phyloP scores from a whole-genome alignment of 2,113 vertebrate species.

The Aspiorhynchus laticeps region DNA sequence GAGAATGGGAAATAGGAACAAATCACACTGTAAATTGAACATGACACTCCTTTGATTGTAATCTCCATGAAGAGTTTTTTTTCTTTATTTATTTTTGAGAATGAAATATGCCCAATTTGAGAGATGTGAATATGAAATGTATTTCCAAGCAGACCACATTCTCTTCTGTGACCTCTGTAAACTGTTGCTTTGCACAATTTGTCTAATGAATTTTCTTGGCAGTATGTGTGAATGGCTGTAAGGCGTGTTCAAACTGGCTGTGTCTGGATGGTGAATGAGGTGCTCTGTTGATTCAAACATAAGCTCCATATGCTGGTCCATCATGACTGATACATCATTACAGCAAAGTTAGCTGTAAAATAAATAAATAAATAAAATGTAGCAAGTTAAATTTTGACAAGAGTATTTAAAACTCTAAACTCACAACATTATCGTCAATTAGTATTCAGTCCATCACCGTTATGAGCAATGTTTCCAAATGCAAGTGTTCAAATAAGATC shows the following conservation, averaged over 20 bases:
- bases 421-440: not conserved
- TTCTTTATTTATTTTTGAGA: constrained; percentile 46
- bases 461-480: constrained; percentile 4
- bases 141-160: constrained; percentile 39
- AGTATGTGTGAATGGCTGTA: not conserved
- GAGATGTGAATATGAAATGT: constrained; percentile 62
- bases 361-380: not conserved
- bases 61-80: constrained; percentile 69
- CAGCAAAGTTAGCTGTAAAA: not conserved
- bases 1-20: constrained; percentile 72
- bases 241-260: not conserved
- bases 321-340: not conserved
- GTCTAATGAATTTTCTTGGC: not conserved
- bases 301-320: not conserved
- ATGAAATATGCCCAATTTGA: constrained; percentile 61
- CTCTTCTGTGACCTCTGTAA: not conserved
- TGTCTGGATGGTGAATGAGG: not conserved
- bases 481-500: not conserved
- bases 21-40: constrained; percentile 73
- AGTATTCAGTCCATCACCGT: constrained; percentile 7
- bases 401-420: not conserved
- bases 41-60: constrained; percentile 77
- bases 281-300: not conserved
- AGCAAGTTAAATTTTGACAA: not conserved
- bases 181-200: not conserved